phyloP scores from a whole-genome alignment of 2,113 vertebrate genomes.

The Pelvicachromis taeniatus region DNA sequence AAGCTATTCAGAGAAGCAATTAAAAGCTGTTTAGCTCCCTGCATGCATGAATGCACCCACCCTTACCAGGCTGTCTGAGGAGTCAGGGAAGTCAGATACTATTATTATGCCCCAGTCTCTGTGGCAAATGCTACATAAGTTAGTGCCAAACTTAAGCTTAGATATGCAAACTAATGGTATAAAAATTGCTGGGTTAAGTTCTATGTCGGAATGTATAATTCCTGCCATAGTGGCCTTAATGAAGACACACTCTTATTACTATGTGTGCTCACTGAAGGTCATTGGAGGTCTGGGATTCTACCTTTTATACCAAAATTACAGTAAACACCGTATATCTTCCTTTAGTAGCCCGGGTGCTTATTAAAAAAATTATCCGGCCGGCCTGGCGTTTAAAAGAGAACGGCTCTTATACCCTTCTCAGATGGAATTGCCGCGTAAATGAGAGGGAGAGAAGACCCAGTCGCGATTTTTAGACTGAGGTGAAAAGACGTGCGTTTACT shows the following conservation, averaged over 20 bases:
- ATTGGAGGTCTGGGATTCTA: background rate
- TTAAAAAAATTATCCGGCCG: too few relatives aligned
- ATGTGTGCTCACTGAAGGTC: background rate
- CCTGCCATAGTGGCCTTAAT: background rate
- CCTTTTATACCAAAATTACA: background rate
- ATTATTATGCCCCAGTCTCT: conserved; percentile 62
- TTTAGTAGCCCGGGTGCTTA: too few relatives aligned
- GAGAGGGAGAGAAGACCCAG: too few relatives aligned
- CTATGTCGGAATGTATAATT: background rate
- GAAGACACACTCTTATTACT: background rate
- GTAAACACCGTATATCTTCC: too few relatives aligned
- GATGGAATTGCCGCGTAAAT: too few relatives aligned
- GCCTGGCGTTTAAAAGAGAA: too few relatives aligned
- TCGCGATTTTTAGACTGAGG: too few relatives aligned
- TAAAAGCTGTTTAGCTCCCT: conserved; percentile 68
- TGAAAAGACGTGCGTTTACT: too few relatives aligned
- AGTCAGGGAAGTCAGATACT: conserved; percentile 55
- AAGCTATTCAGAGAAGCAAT: conserved; percentile 68
- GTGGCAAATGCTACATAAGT: conserved; percentile 49
- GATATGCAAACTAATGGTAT: conserved; percentile 12
- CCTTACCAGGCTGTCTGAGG: conserved; percentile 50
- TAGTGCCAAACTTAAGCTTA: conserved; percentile 37
- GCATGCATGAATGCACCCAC: conserved; percentile 46
- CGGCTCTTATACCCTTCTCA: too few relatives aligned
- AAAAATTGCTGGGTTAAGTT: conserved; percentile 16